phyloP scores from a whole-genome alignment of 2,797 vertebrate species.

The Paedocypris micromegethes region DNA sequence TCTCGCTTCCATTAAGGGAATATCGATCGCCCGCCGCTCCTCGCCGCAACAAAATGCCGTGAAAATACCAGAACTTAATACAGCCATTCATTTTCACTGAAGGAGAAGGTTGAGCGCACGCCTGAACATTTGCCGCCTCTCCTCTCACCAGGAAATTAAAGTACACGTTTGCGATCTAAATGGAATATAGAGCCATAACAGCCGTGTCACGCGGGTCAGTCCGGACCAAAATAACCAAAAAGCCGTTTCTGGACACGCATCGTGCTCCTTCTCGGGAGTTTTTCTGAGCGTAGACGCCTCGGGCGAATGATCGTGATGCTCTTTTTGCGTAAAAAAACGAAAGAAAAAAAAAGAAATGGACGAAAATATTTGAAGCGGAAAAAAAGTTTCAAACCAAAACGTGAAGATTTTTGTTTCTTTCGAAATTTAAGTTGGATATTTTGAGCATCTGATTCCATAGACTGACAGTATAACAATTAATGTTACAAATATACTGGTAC shows the following conservation, averaged over 20 bases:
- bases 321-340: too few relatives aligned
- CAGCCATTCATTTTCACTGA: conserved; percentile 58
- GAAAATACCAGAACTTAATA: conserved; percentile 65
- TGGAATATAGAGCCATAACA: conserved; percentile 31
- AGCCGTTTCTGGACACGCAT: not conserved
- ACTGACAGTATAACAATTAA: too few relatives aligned
- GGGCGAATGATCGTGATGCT: conserved; percentile 34
- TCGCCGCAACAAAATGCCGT: conserved; percentile 58
- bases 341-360: too few relatives aligned
- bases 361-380: too few relatives aligned
- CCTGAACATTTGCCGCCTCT: conserved; percentile 52
- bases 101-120: conserved; percentile 55
- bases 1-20: conserved; percentile 64
- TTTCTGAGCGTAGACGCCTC: conserved; percentile 38
- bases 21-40: conserved; percentile 56
- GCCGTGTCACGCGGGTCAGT: conserved; percentile 1
- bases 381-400: too few relatives aligned
- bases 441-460: too few relatives aligned
- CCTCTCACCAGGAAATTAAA: conserved; percentile 48
- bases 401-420: too few relatives aligned
- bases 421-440: too few relatives aligned
- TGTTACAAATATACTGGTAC: too few relatives aligned
- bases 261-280: not conserved
- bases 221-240: conserved; percentile 13
- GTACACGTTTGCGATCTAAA: conserved; percentile 35